Evolutionary conservation across 2,113 vertebrate species (phyloP).

Genomic region (Anolis carolinensis): DNA sequence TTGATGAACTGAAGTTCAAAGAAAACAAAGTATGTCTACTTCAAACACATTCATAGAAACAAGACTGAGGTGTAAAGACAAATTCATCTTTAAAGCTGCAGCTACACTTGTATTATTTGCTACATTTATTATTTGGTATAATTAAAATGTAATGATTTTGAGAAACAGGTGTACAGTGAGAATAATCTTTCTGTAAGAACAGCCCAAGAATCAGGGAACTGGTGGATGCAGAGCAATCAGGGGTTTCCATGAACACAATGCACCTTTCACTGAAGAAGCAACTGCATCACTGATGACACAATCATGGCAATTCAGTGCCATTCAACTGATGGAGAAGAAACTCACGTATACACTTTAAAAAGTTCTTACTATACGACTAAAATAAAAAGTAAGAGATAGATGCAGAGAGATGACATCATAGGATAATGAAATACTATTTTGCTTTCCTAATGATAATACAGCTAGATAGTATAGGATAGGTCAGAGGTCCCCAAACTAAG

Average conservation of each 20-base stretch:
- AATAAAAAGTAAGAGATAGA: background rate
- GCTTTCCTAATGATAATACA: background rate
- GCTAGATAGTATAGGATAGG: too few relatives aligned
- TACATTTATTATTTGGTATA: background rate
- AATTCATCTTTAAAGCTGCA: background rate
- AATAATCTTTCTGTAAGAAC: background rate
- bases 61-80: background rate
- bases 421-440: background rate
- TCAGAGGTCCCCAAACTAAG: too few relatives aligned
- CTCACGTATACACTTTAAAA: background rate
- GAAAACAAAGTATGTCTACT: background rate
- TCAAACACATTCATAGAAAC: background rate
- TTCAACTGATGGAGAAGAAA: background rate
- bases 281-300: background rate
- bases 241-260: background rate
- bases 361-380: background rate
- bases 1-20: too few relatives aligned
- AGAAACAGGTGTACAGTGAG: background rate
- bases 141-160: background rate
- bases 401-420: rapidly evolving
- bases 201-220: background rate
- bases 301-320: background rate
- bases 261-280: background rate
- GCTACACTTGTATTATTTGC: background rate
- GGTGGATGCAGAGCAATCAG: background rate